A percentile compares a stretch with the other conserved stretches of the same genome.
Evolutionary conservation across 2,113 vertebrate species (phyloP).

Genomic region (Laticauda colubrina): DNA sequence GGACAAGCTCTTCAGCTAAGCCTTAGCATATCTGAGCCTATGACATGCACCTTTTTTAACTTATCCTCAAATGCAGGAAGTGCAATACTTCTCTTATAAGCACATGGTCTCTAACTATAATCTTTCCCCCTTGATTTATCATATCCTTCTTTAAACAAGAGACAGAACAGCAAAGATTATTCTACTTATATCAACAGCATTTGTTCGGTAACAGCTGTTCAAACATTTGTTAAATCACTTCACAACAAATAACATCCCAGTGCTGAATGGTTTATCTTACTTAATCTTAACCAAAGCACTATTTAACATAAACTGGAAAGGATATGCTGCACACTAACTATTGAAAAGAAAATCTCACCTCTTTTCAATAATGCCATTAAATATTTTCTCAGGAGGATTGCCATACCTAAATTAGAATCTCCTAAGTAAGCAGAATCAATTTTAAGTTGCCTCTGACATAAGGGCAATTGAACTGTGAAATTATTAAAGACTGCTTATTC

Average conservation of each 20-base stretch:
- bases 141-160: constrained; percentile 35
- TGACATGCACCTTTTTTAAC: not conserved
- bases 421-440: constrained; percentile 16
- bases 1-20: not conserved
- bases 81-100: constrained; percentile 22
- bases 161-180: constrained; percentile 30
- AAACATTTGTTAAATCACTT: constrained; percentile 67
- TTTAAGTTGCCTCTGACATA: not conserved
- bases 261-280: constrained; percentile 19
- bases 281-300: constrained; percentile 38
- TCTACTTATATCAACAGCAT: constrained; percentile 22
- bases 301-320: constrained; percentile 30
- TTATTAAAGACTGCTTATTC: not conserved
- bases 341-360: constrained; percentile 2
- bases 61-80: not conserved
- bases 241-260: constrained; percentile 51
- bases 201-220: constrained; percentile 54
- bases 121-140: constrained; percentile 15
- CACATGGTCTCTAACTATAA: not conserved
- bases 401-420: constrained; percentile 1
- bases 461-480: constrained; percentile 2
- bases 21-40: not conserved
- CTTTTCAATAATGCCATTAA: constrained; percentile 20
- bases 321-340: constrained; percentile 10
- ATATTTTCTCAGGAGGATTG: constrained; percentile 13